phyloP scores from a whole-genome alignment of 2,797 vertebrate species.

The Enteromius paludinosus region DNA sequence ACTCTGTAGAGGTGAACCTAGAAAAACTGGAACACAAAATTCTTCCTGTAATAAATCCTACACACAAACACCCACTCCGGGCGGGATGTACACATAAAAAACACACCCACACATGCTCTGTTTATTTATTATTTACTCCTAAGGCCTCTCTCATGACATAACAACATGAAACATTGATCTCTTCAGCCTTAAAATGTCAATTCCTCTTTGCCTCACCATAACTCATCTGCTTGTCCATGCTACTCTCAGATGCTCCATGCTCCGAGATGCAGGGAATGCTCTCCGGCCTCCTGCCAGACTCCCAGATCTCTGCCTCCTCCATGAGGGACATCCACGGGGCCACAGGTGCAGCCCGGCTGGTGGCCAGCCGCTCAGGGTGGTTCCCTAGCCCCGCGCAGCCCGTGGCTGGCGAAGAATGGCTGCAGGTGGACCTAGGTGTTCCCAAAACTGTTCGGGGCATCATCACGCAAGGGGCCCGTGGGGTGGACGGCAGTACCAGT shows the following conservation, averaged over 20 bases:
- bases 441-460: constrained; percentile 89
- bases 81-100: constrained; percentile 49
- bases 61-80: constrained; percentile 54
- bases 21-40: constrained; percentile 54
- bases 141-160: constrained; percentile 65
- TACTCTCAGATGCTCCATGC: constrained; percentile 87
- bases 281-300: constrained; percentile 91
- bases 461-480: constrained; percentile 94
- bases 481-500: constrained; percentile 88
- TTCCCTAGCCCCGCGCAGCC: constrained; percentile 89
- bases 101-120: constrained; percentile 34
- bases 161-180: constrained; percentile 77
- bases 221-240: constrained; percentile 38
- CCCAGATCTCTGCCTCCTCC: constrained; percentile 94
- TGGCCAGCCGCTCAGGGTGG: constrained; percentile 96
- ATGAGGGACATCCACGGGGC: constrained; percentile 93
- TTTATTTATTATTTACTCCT: constrained; percentile 78
- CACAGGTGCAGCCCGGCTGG: constrained; percentile 89
- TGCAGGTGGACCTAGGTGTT: constrained; percentile 90
- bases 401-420: constrained; percentile 92
- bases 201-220: constrained; percentile 48
- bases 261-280: constrained; percentile 96
- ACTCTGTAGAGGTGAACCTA: constrained; percentile 48
- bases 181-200: constrained; percentile 60
- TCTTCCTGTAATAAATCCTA: constrained; percentile 63